phyloP scores from a whole-genome alignment of 2,113 vertebrate genomes.

The Lipotes vexillifer region DNA sequence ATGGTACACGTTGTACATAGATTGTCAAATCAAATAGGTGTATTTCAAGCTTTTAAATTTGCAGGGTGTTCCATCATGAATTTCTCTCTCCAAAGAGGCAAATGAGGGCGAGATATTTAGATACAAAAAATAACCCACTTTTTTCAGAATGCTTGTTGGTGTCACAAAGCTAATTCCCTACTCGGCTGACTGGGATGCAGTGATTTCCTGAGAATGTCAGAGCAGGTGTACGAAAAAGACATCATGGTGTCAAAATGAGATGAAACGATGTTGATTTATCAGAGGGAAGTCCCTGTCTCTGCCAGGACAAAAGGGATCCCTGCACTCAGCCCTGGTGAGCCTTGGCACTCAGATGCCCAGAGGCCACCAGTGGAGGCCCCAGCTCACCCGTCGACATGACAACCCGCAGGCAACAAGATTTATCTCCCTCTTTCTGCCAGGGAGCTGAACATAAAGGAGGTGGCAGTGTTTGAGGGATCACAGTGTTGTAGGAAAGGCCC shows the following conservation, averaged over 20 bases:
- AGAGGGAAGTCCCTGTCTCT: slow-evolving; percentile 65
- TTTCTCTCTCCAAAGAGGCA: slow-evolving; percentile 42
- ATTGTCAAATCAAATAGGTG: background rate
- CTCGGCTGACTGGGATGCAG: slow-evolving; percentile 69
- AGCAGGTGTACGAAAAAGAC: slow-evolving; percentile 77
- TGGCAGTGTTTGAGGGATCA: background rate
- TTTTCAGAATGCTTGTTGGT: slow-evolving; percentile 68
- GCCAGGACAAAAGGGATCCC: slow-evolving; percentile 75
- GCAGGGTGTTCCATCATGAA: background rate
- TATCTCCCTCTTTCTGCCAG: slow-evolving; percentile 19
- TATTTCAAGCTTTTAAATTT: slow-evolving; percentile 1
- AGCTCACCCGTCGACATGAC: background rate
- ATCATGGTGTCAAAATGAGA: slow-evolving; percentile 75
- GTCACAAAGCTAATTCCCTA: slow-evolving; percentile 58
- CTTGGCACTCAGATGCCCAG: slow-evolving; percentile 13
- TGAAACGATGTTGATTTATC: slow-evolving; percentile 77
- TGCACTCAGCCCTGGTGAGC: slow-evolving; percentile 62
- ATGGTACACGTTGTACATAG: background rate
- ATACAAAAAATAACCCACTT: slow-evolving; percentile 63
- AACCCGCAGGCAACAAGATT: background rate
- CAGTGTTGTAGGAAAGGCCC: background rate
- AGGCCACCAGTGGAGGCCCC: background rate
- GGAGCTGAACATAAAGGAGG: slow-evolving; percentile 68
- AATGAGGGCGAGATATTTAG: slow-evolving; percentile 50
- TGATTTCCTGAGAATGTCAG: slow-evolving; percentile 75